Base-by-base conservation (phyloP, 2,888 invertebrate species). In the Eumerus sabulonum region DNA sequence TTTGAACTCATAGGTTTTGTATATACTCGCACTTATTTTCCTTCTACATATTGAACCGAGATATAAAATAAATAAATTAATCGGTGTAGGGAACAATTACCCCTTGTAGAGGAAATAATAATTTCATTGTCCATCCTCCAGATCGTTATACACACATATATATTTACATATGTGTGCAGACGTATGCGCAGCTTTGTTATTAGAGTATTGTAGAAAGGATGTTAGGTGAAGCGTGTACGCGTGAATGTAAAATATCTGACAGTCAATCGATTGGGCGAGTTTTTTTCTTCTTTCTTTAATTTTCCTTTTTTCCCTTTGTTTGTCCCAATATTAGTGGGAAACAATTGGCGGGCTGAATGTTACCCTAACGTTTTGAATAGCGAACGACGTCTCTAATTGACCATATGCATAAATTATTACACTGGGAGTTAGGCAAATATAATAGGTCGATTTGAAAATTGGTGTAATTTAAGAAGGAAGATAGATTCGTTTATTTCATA, bases 41-140 rank as follows among this genome's bases (percentile, higher is more conserved):
- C 40, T 36, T 57, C 27, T 53, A 67, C 63, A 73, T 62, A 77
- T 77, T 77, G 77, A 68, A 63, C 68, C 67, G 68, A 74, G 79
- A 79, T 79, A 79, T 27, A 27, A 27, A 79, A 79, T 79, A 79
- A 79, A 79, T 79, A 70, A 79, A 79, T 79, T 79, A 79, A 79
- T 79, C 74, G 79, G 74, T 79, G 74, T 73, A 68, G 53, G 48
- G 68, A 38, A 63, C 79, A 79, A 74, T 79, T 74, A 74, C 74
- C 79, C 68, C 74, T 79, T 70, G 72, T 68, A 68, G 70, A 73
- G 74, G 74, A 74, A 74, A 53, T 70, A 74, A 53, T 70, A 74
- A 79, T 68, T 79, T 63, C 73, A 70, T 79, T 79, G 79, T 79
- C 79, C 64, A 60, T 70, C 36, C 14, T 62, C 42, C 66, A 62